These are phyloP conservation scores for Diplosoma virens DNA, from an alignment of 23 tunicate genomes.

Conservation along the genomic window DNA sequence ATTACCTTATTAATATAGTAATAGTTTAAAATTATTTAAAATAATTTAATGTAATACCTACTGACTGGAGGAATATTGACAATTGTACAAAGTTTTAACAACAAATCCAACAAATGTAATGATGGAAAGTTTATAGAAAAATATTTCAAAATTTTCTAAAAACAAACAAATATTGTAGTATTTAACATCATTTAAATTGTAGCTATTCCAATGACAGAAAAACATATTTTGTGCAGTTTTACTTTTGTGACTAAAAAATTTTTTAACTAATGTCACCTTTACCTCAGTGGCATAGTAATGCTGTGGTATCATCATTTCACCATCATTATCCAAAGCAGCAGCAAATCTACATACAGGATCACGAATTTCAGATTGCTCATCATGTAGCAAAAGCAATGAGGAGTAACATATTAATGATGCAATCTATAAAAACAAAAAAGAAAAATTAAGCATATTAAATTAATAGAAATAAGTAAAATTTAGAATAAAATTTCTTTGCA, in stretches of 20 bases:
- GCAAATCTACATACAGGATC: constrained; percentile 42
- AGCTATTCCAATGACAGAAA: too few relatives aligned
- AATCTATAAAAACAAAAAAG: background rate
- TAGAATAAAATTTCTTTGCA: too few relatives aligned
- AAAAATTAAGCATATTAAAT: too few relatives aligned
- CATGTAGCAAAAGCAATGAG: constrained; percentile 44
- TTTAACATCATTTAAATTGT: too few relatives aligned
- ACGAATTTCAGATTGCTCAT: constrained; percentile 59
- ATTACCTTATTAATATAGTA: too few relatives aligned
- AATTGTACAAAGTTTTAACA: background rate
- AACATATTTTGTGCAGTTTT: too few relatives aligned
- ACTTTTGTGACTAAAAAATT: too few relatives aligned
- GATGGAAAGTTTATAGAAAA: background rate
- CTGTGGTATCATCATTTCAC: background rate
- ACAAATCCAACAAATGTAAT: background rate
- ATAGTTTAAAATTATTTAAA: too few relatives aligned
- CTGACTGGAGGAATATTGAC: background rate
- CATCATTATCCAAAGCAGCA: background rate
- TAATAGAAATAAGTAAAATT: too few relatives aligned
- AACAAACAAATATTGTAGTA: too few relatives aligned
- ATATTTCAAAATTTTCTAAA: background rate
- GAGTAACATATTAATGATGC: background rate
- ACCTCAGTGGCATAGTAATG: constrained; percentile 12
- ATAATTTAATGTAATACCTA: background rate
- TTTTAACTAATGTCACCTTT: too few relatives aligned